Base-by-base conservation (phyloP, 1,140 invertebrate species). In the Vollenhovia emeryi region DNA sequence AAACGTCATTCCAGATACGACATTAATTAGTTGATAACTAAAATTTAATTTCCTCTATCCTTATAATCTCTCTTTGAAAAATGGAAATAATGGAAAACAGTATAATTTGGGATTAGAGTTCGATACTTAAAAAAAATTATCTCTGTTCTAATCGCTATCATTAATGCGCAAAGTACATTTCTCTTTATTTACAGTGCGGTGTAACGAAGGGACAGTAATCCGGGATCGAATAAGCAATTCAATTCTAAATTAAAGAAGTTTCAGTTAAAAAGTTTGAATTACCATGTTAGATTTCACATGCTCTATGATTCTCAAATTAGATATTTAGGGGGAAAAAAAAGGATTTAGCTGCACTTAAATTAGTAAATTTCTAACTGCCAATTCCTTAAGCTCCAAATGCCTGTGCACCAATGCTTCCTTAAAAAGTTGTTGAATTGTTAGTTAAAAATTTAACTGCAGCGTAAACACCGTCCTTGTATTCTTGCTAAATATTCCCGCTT, bases 131-230 rank as follows among this genome's bases (percentile, higher is more conserved):
- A 64, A 50, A 62, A 33, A 64, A 78, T 64, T 48, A 30, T 21
- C n/a, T 45, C 15, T 40, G 21, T 48, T 18, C 9, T n/a, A 78
- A 64, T 27, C 5, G 2, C 6, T 15, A 45, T 21, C 24, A 40
- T 59, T 40, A 76, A 18, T 30, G n/a, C 27, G 4, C 13, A 66
- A 78, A 66, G n/a, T 45, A 76, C 8, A 76, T 76, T 75, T 75
- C 33, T 27, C 13, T 75, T n/a, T 75, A 64, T n/a, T 18, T 45
- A 62, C 27, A 57, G 4, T 18, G 4, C 27, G 40, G 4, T 18
- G 4, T 40, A 75, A 59, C 21, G 30, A 76, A 48, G 18, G 24
- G 7, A 18, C 18, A 76, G n/a, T 45, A 76, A 57, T 43, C 13
- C 15, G 40, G n/a, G n/a, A 64, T 62, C 4, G 27, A 48, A 66